These are phyloP conservation scores for Phataginus tricuspis DNA, from an alignment of 2,797 vertebrate species.

Conservation along the genomic window DNA sequence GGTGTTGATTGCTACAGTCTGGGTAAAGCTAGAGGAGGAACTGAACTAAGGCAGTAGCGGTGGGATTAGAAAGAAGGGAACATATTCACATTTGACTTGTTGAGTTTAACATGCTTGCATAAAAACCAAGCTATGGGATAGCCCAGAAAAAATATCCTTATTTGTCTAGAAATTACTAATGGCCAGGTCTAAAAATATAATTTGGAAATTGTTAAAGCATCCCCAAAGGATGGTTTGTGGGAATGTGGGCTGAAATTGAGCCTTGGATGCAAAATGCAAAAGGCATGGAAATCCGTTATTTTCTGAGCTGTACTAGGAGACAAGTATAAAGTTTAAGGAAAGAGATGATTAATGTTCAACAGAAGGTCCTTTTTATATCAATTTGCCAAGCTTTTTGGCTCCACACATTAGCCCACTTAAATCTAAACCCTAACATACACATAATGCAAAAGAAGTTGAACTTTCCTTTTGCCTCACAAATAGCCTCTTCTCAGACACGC, in stretches of 20 bases:
- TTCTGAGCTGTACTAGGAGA: not conserved
- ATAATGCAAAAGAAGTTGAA: not conserved
- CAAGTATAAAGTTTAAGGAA: slow-evolving; percentile 30
- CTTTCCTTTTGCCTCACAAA: slow-evolving; percentile 58
- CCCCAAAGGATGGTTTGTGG: not conserved
- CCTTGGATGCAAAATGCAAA: not conserved
- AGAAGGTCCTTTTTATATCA: slow-evolving; percentile 49
- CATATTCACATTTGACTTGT: not conserved
- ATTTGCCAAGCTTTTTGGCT: slow-evolving; percentile 47
- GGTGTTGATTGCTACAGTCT: not conserved
- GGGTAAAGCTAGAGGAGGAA: not conserved
- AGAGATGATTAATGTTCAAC: slow-evolving; percentile 70
- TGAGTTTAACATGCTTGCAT: not conserved
- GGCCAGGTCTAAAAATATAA: not conserved
- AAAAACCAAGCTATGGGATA: not conserved
- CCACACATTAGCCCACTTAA: slow-evolving; percentile 46
- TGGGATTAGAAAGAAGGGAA: not conserved
- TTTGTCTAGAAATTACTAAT: not conserved
- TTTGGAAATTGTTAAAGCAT: not conserved
- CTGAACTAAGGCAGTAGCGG: not conserved
- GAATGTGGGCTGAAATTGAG: not conserved
- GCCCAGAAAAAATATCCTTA: not conserved
- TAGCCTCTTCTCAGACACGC: slow-evolving; percentile 58
- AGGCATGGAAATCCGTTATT: not conserved
- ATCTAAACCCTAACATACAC: not conserved